These are phyloP conservation scores for Tetrax tetrax DNA, from an alignment of 2,113 vertebrate genomes.

Conservation along the genomic window DNA sequence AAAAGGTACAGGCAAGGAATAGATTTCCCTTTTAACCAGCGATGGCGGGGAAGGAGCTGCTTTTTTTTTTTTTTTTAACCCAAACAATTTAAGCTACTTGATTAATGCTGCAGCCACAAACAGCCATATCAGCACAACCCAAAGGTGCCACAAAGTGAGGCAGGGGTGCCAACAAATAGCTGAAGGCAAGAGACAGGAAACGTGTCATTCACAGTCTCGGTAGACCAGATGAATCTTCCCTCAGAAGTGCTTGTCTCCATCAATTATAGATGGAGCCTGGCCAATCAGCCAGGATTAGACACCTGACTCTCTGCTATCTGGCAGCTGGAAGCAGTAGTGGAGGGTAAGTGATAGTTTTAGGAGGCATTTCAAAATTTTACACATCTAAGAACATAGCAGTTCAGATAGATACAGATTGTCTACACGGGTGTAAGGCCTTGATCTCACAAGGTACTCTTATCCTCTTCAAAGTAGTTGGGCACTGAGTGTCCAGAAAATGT, in stretches of 20 bases:
- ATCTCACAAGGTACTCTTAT: accelerated
- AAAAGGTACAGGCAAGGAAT: neutral
- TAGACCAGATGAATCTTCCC: neutral
- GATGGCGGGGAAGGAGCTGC: no score
- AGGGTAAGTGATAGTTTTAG: constrained; percentile 5
- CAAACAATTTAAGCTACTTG: neutral
- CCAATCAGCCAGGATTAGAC: constrained; percentile 23
- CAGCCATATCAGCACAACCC: neutral
- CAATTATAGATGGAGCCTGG: constrained; percentile 25
- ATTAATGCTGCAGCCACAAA: neutral
- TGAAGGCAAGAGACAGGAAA: neutral
- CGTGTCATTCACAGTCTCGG: neutral
- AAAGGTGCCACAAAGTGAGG: neutral
- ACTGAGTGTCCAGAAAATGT: neutral
- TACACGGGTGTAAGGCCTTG: neutral
- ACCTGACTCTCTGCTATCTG: neutral
- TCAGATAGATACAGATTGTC: neutral
- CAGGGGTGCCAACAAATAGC: constrained; percentile 9
- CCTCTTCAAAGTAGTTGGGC: neutral
- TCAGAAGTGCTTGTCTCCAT: constrained; percentile 46
- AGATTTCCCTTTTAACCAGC: neutral
- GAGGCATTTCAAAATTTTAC: neutral
- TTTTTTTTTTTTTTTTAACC: neutral
- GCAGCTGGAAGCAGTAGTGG: neutral
- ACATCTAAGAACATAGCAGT: neutral